Evolutionary conservation across 2,797 vertebrate genomes (phyloP), one percentile per base, ranked within the genome.

Genomic region (Mormyrus proboscirostris): DNA sequence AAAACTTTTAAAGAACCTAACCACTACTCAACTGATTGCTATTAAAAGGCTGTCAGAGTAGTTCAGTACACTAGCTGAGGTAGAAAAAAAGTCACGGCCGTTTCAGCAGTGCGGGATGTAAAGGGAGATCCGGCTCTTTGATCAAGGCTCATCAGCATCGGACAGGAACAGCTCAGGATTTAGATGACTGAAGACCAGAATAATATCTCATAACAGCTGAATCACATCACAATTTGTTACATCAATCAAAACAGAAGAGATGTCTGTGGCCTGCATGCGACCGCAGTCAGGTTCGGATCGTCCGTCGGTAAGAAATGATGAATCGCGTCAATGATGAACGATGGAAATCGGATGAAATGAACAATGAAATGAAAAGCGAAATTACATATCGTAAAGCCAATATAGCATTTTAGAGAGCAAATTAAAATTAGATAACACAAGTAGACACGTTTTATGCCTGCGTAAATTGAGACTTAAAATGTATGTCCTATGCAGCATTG

Each of bases 161-260:
- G 5, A 16, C 14, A n/a, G 38, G 29, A 41, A 44, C 73, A 44
- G 2, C 73, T 79, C 73, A 79, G 38, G 38, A 79, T 44, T 79
- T 19, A 44, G 41, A 44, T 79, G 73, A 79, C 38, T 79, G 73
- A 79, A 79, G 41, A 79, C 73, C 38, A 79, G 73, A 79, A 79
- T 19, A 79, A 44, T 79, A 9, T 7, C 73, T 44, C 90, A 92
- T 92, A 92, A 92, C 89, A 90, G 92, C 91, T 89, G 91, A 92
- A 92, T 93, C 92, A 91, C 73, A 41, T 79, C 73, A 44, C 73
- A 44, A 44, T 79, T 79, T 79, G 73, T 79, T 9, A 44, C 73
- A 44, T 79, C 73, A 51, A 50, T 84, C 82, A 49, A 51, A 51
- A 50, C 47, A 29, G 82, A 84, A 51, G n/a, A 1, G 82, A 84